Percentiles rank a stretch among this genome's conserved stretches.
Evolutionary conservation across 2,888 invertebrate genomes (phyloP).

Genomic region (Zonitis immaculata): DNA sequence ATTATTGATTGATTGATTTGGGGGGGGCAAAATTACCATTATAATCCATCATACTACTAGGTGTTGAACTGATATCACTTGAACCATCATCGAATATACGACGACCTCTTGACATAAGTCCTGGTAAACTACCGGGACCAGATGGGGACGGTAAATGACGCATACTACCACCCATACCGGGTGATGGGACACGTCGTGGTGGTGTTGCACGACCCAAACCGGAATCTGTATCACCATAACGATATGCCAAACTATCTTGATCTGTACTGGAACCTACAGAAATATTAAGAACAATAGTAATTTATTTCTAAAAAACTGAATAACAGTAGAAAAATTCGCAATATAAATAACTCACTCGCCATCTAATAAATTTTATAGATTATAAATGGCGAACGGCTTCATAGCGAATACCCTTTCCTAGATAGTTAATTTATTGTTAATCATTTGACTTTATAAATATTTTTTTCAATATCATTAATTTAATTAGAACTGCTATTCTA

Average conservation of each 20-base stretch:
- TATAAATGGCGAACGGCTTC: too few species aligned
- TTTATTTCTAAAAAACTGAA: too few species aligned
- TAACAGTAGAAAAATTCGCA: too few species aligned
- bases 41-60: conserved; percentile 76
- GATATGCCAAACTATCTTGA: conserved; percentile 55
- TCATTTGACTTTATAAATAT: too few species aligned
- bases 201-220: conserved; percentile 84
- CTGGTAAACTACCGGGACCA: conserved; percentile 77
- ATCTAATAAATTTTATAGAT: too few species aligned
- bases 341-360: too few species aligned
- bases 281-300: conserved; percentile 6
- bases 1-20: too few species aligned
- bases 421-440: too few species aligned
- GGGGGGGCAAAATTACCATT: conserved; percentile 65
- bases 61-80: conserved; percentile 66
- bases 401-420: too few species aligned
- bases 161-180: conserved; percentile 64
- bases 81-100: conserved; percentile 66
- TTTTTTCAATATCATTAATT: too few species aligned
- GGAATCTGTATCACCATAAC: conserved; percentile 70
- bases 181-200: conserved; percentile 80
- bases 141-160: conserved; percentile 79
- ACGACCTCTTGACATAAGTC: conserved; percentile 65
- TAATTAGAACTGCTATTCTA: too few species aligned
- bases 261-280: conserved; percentile 54